Conservation (phyloP, 1,140 invertebrate species). For the Drosophila pallidifrons region DNA sequence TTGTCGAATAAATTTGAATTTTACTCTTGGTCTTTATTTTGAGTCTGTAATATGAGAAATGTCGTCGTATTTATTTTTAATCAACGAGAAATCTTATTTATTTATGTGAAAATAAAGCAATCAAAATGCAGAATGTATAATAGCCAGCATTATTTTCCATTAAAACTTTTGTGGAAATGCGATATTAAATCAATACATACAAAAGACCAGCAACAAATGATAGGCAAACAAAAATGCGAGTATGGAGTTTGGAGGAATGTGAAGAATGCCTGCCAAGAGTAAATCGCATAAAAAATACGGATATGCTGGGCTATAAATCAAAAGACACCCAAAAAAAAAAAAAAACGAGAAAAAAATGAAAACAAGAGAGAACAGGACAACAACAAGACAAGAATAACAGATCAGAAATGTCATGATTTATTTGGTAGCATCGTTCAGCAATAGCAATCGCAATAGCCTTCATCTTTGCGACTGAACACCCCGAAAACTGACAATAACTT, state of each 20-base stretch:
- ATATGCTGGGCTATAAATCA: conserved; percentile 47
- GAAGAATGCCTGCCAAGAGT: conserved; percentile 18
- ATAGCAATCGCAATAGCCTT: conserved; percentile 3
- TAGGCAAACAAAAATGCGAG: conserved; percentile 26
- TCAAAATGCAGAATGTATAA: conserved; percentile 26
- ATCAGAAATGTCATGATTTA: conserved; percentile 47
- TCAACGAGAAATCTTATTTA: conserved; percentile 4
- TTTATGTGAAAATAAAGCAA: conserved; percentile 22
- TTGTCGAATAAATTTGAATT: not conserved
- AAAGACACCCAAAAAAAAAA: not conserved
- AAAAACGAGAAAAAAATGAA: conserved; percentile 1
- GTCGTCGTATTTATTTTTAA: not conserved
- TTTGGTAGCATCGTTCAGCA: conserved; percentile 28
- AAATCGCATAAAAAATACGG: conserved; percentile 26
- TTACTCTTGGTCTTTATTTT: not conserved
- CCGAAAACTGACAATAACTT: conserved; percentile 44
- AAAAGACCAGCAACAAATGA: conserved; percentile 7
- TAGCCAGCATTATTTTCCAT: conserved; percentile 9
- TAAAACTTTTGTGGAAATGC: conserved; percentile 19
- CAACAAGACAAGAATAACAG: conserved; percentile 11
- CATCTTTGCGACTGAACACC: conserved; percentile 30
- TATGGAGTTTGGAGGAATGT: conserved; percentile 13
- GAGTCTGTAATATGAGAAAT: conserved; percentile 8
- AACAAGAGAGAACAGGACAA: conserved; percentile 3
- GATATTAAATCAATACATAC: conserved; percentile 16